Conservation (phyloP, 2,797 vertebrate genomes). For the Pangasius krempfi region DNA sequence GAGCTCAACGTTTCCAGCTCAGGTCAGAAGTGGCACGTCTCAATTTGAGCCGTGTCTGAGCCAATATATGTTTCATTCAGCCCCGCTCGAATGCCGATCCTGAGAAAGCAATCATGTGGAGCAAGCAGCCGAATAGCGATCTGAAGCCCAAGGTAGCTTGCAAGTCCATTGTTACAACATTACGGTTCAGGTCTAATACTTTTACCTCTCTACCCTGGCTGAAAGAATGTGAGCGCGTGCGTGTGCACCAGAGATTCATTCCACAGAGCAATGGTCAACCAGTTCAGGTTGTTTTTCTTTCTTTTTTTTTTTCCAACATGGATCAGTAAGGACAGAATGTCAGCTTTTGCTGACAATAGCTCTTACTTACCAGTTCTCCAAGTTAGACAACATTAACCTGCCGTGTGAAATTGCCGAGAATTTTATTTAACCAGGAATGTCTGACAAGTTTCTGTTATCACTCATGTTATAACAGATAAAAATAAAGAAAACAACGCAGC, state of each 20-base stretch:
- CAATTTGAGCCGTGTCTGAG: neutral
- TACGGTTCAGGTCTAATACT: neutral
- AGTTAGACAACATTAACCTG: neutral
- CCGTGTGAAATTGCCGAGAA: no score
- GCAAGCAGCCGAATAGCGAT: neutral
- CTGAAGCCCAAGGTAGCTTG: neutral
- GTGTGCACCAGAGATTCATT: neutral
- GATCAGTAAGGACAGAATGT: neutral
- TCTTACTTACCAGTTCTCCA: neutral
- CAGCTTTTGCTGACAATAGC: neutral
- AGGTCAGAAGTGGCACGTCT: neutral
- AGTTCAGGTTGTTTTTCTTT: neutral
- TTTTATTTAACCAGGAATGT: neutral
- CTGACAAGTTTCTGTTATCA: neutral
- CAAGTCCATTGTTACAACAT: neutral
- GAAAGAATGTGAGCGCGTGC: neutral
- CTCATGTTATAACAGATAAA: no score
- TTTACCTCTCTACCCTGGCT: neutral
- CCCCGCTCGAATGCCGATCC: neutral
- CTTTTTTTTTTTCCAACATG: no score
- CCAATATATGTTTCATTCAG: neutral
- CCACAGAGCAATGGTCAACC: neutral
- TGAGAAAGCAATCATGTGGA: constrained; percentile 4
- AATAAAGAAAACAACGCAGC: neutral
- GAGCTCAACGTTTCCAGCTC: neutral